Percentiles rank a stretch among this genome's conserved stretches.
phyloP scores from a whole-genome alignment of 2,797 vertebrate genomes.

The Pempheris klunzingeri region DNA sequence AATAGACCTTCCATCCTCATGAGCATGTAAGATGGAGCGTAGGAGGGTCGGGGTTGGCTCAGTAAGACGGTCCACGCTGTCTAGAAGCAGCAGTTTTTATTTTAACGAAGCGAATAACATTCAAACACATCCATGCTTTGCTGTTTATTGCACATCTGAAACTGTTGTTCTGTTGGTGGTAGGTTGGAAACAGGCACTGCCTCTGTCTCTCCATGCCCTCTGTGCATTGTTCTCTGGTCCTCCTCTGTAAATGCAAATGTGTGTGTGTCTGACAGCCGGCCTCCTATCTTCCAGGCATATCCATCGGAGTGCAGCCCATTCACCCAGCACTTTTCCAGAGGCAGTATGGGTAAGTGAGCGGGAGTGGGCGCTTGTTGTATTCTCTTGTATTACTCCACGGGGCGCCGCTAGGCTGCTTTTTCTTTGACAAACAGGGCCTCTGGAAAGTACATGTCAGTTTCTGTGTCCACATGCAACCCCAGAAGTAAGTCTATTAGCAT shows the following conservation, averaged over 20 bases:
- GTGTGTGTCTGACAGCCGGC: constrained; percentile 77
- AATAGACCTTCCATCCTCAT: background rate
- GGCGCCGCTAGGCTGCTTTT: constrained; percentile 59
- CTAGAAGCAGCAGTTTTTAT: background rate
- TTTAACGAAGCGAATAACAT: background rate
- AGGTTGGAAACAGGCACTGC: constrained; percentile 62
- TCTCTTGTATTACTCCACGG: constrained; percentile 51
- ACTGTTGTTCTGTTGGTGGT: constrained; percentile 53
- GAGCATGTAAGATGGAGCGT: background rate
- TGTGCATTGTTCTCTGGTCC: constrained; percentile 81
- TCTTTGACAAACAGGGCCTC: constrained; percentile 71
- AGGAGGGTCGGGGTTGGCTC: background rate
- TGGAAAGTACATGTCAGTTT: constrained; percentile 78
- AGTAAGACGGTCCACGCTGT: background rate
- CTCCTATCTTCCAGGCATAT: constrained; percentile 89
- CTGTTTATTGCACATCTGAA: constrained; percentile 45
- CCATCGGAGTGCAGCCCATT: constrained; percentile 94
- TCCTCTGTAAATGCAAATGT: constrained; percentile 84
- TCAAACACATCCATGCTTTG: constrained; percentile 18
- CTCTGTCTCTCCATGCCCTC: constrained; percentile 73
- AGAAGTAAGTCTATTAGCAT: constrained; percentile 66
- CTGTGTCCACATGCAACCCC: constrained; percentile 69
- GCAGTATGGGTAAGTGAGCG: constrained; percentile 94
- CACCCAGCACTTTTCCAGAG: constrained; percentile 96
- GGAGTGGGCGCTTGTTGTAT: constrained; percentile 72